phyloP scores from a whole-genome alignment of 1,140 invertebrate species.

The Conus ventricosus region DNA sequence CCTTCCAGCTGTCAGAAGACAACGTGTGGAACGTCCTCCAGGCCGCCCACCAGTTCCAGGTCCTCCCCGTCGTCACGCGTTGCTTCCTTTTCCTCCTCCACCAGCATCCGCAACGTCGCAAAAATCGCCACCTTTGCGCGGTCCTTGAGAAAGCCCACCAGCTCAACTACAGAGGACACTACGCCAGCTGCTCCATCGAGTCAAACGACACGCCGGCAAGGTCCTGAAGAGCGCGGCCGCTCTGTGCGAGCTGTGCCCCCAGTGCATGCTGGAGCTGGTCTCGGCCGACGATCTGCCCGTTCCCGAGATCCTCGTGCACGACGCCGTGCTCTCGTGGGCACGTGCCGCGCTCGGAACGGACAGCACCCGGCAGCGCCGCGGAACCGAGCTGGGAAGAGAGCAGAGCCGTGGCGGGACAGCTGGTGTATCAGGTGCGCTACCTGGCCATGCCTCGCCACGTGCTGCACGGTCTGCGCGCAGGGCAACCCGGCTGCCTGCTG shows the following conservation, averaged over 20 bases:
- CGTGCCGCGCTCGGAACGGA: no score
- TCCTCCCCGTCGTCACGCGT: neutral
- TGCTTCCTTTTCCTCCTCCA: slow-evolving; percentile 26
- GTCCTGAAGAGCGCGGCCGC: neutral
- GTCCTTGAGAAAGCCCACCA: slow-evolving; percentile 21
- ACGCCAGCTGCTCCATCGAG: neutral
- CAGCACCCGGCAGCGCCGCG: neutral
- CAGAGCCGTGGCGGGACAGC: neutral
- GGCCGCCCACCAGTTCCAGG: slow-evolving; percentile 11
- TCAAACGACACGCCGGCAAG: neutral
- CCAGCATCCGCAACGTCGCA: neutral
- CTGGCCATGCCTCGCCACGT: neutral
- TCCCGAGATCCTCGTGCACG: neutral
- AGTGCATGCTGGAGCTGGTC: neutral
- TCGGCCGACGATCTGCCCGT: neutral
- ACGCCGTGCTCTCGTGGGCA: neutral
- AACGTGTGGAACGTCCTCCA: slow-evolving; percentile 22
- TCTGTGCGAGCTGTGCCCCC: neutral
- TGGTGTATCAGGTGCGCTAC: slow-evolving; percentile 13
- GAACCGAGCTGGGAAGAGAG: neutral
- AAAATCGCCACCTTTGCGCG: neutral
- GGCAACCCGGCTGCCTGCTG: neutral
- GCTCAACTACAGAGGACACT: neutral
- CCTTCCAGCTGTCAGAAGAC: neutral
- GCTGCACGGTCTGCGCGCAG: neutral